Evolutionary conservation across 2,113 vertebrate genomes (phyloP), one percentile per base, ranked within the genome.

Genomic region (Oncorhynchus keta): DNA sequence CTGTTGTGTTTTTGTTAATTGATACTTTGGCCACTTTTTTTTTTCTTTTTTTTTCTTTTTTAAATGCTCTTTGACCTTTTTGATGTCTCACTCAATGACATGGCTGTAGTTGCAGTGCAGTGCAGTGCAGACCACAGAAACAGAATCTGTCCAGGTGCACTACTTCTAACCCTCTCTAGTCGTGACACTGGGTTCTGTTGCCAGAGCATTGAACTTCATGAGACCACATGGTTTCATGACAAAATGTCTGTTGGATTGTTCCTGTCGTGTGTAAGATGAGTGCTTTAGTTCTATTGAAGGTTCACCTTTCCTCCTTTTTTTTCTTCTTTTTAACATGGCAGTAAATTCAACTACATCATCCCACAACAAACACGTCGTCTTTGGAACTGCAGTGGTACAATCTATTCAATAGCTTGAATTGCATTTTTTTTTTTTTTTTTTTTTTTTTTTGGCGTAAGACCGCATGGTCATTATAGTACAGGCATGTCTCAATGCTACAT

Each of bases 321-420:
- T 79, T 79, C 24, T 24, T 24, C 24, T 24, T 30, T 30, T 28
- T 28, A 5, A 32, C 74, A 69, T 79, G 81, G 83, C 83, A 74
- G 84, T 84, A 81, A 35, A 85, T 83, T 89, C 75, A 22, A 82
- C 62, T 81, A 76, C 80, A 83, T 83, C 57, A 70, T 70, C 74
- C 32, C 84, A 80, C 76, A 73, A 77, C 81, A 80, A 84, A 87
- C 84, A 82, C 75, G 92, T 93, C 91, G 92, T 93, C 91, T 88
- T 85, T 69, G 81, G 82, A 86, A 86, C 86, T 86, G 86, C 82
- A 82, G 72, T 67, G 85, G 90, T 88, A 86, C 89, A 24, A 26
- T 69, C 70, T 68, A 57, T 83, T 72, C 88, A 73, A 73, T 89
- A 79, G 84, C 86, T 92, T 87, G 83, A 87, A 87, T 92, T 93